Percentiles rank a stretch among this genome's conserved stretches.
Evolutionary conservation across 2,888 invertebrate species (phyloP).

Genomic region (Harpalus rubripes): DNA sequence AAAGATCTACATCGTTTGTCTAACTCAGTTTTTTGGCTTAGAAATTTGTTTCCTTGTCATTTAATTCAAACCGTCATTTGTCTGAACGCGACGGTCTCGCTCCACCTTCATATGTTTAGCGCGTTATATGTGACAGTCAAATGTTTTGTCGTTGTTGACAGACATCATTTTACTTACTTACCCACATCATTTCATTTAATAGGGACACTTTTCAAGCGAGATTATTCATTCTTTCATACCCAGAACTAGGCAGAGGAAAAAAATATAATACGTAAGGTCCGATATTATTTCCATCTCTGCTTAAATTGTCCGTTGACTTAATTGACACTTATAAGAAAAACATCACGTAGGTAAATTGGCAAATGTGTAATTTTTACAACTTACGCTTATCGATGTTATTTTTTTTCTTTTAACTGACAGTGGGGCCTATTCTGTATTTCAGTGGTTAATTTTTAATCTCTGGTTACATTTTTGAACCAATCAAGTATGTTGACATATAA

Average conservation of each 20-base stretch:
- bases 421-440: no score
- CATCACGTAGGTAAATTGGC: no score
- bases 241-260: not conserved
- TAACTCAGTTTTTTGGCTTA: slow-evolving; percentile 59
- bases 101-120: slow-evolving; percentile 51
- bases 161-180: slow-evolving; percentile 34
- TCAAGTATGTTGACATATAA: no score
- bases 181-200: slow-evolving; percentile 15
- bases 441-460: no score
- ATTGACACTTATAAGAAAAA: no score
- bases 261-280: not conserved
- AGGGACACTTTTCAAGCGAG: not conserved
- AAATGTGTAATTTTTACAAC: no score
- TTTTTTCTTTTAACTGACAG: not conserved
- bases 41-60: slow-evolving; percentile 63
- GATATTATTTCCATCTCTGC: no score
- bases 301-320: no score
- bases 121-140: slow-evolving; percentile 41
- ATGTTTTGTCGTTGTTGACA: slow-evolving; percentile 54
- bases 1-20: slow-evolving; percentile 49
- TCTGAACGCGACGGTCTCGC: slow-evolving; percentile 30
- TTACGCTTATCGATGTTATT: not conserved
- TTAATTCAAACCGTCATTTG: slow-evolving; percentile 63
- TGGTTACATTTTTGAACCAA: no score
- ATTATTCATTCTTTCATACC: not conserved